Evolutionary conservation across 2,888 invertebrate genomes (phyloP), one percentile per base, ranked within the genome.

Genomic region (Agrochola lychnidis): DNA sequence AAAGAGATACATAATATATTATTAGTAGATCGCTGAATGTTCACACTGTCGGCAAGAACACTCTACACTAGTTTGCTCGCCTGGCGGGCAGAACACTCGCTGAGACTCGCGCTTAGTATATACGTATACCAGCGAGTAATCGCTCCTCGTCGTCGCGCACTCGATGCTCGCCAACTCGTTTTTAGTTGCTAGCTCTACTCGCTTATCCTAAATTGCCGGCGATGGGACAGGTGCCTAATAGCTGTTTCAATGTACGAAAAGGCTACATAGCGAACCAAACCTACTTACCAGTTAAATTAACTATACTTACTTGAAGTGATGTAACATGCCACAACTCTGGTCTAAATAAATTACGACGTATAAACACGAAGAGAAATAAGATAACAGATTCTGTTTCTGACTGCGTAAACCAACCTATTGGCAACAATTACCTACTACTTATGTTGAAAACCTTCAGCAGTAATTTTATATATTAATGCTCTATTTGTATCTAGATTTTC

Each of bases 381-480:
- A 56, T 59, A 25, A 19, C 30, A 53, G 14, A 10, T 36, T n/a
- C 42, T 36, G 40, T 30, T 40, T 56, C 30, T 48, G 22, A 69
- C 62, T 71, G 19, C 1, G 22, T 81, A 16, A 51, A 42, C 7
- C 10, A 56, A 36, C 4, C 7, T n/a, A 25, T 78, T 59, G 25
- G 42, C 57, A 73, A 25, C 48, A 70, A 51, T 30, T 30, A 56
- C 7, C 42, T 70, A 69, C 22, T 53, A 22, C 51, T 22, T 19
- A 69, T 36, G 22, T 42, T 42, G 30, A 16, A n/a, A 36, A 70
- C 51, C 10, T 22, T 81, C 19, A n/a, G 40, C 14, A 81, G 48
- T 57, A 14, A 30, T 56, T 72, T 73, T 22, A 62, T 61, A 80
- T 51, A 62, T 77, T 45, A 62, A 81, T 57, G 16, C 7, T 63